Evolutionary conservation across 2,888 invertebrate genomes (phyloP).

Genomic region (Priapulus caudatus): DNA sequence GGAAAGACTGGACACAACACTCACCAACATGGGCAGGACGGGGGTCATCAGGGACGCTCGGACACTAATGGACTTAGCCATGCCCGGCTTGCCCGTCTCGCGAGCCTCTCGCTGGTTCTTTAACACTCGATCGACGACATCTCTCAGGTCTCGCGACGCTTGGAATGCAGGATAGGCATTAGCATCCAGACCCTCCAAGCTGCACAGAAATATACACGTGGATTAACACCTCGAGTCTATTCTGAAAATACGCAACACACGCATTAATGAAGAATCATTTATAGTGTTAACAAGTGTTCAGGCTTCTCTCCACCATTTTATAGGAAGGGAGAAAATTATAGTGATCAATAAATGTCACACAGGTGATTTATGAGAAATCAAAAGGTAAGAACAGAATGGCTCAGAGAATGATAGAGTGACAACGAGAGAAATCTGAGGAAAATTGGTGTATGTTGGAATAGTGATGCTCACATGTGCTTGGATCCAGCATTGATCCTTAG

Average conservation of each 20-base stretch:
- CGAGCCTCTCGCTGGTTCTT: slow-evolving; percentile 19
- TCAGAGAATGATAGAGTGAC: neutral
- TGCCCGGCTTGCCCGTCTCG: slow-evolving; percentile 26
- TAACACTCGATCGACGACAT: slow-evolving; percentile 53
- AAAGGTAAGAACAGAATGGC: slow-evolving; percentile 10
- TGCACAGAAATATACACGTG: too few species aligned
- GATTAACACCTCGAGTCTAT: too few species aligned
- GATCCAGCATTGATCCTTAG: slow-evolving; percentile 82
- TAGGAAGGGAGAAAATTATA: too few species aligned
- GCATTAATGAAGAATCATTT: neutral
- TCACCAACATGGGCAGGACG: slow-evolving; percentile 73
- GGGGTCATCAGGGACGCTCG: slow-evolving; percentile 69
- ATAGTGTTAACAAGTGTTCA: neutral
- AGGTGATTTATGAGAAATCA: too few species aligned
- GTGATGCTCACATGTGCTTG: slow-evolving; percentile 67
- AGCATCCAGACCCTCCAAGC: slow-evolving; percentile 67
- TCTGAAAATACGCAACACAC: neutral
- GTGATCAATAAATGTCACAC: too few species aligned
- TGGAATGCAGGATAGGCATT: slow-evolving; percentile 81
- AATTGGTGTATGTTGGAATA: slow-evolving; percentile 12
- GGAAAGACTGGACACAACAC: too few species aligned
- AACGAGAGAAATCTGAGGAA: neutral
- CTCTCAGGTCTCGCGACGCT: slow-evolving; percentile 61
- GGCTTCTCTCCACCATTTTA: too few species aligned
- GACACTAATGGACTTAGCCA: slow-evolving; percentile 36